Base-by-base conservation (phyloP, 1,140 invertebrate genomes). In the Drosophila watanabei region DNA sequence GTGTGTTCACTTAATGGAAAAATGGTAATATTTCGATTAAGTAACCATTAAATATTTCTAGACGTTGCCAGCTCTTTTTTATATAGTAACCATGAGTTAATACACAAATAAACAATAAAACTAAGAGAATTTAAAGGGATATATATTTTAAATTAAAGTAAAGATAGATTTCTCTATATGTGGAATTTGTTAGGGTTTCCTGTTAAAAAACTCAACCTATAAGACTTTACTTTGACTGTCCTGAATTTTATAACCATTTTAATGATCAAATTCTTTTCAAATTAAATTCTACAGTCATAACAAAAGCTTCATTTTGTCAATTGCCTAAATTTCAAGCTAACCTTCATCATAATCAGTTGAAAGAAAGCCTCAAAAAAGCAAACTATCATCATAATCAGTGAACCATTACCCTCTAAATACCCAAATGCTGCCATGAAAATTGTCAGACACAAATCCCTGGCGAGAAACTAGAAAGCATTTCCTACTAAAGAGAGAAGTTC, bases 1-100 rank as follows among this genome's bases (percentile, higher is more conserved):
- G 39, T n/a, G 13, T 56, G 20, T 20, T 56, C 65, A 32, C 59
- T 63, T 51, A n/a, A 51, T 57, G 7, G n/a, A 8, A n/a, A n/a
- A n/a, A n/a, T n/a, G 16, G 39, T 54, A 39, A 39, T 57, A 24
- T 18, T 14, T 20, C 16, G 13, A 32, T 39, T 64, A n/a, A 37
- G 32, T 28, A 37, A 18, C 8, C 5, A 35, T 62, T 6, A 28
- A 28, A 57, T 16, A 64, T 14, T 10, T 0, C 0, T 8, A 59
- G 1, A 24, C 14, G 10, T 9, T 52, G 43, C 0, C 33, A 56
- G 8, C 8, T 20, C 13, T 10, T 20, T 37, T 24, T 20, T 56
- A 20, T 56, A 56, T 37, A 56, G 52, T 37, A 56, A 56, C 18
- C 33, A 56, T 24, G 52, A 37, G 18, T 16, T 20, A 20, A 37